Evolutionary conservation across 2,888 invertebrate genomes (phyloP).

Genomic region (Synanthedon vespiformis): DNA sequence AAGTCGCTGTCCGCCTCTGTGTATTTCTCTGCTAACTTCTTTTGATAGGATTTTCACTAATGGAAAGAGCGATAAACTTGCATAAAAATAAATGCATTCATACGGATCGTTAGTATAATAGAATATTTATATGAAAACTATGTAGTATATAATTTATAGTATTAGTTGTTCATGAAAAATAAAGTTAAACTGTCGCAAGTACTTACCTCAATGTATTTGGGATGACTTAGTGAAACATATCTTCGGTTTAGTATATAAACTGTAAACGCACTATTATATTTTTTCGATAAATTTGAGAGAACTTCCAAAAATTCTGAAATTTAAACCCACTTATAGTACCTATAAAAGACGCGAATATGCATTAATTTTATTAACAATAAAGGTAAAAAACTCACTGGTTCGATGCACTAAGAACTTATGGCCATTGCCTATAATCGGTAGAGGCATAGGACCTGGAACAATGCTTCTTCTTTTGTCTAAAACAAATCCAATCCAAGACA

Average conservation of each 20-base stretch:
- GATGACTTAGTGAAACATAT: constrained; percentile 41
- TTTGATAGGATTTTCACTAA: too few species aligned
- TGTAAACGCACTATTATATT: constrained; percentile 45
- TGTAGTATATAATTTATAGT: too few species aligned
- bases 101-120: too few species aligned
- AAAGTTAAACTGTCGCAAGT: background rate
- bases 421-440: constrained; percentile 65
- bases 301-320: constrained; percentile 38
- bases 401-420: constrained; percentile 50
- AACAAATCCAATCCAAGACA: constrained; percentile 32
- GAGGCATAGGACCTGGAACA: constrained; percentile 32
- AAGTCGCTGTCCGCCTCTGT: too few species aligned
- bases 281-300: constrained; percentile 17
- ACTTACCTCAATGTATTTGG: constrained; percentile 55
- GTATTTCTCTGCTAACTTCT: too few species aligned
- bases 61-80: too few species aligned
- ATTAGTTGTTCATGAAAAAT: background rate
- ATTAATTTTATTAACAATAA: background rate
- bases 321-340: too few species aligned
- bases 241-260: constrained; percentile 52
- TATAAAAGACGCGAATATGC: too few species aligned
- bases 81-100: too few species aligned
- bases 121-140: too few species aligned
- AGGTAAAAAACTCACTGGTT: constrained; percentile 25
- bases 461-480: constrained; percentile 19